Conservation (phyloP, 2,797 vertebrate genomes). For the Ceryle rudis region DNA sequence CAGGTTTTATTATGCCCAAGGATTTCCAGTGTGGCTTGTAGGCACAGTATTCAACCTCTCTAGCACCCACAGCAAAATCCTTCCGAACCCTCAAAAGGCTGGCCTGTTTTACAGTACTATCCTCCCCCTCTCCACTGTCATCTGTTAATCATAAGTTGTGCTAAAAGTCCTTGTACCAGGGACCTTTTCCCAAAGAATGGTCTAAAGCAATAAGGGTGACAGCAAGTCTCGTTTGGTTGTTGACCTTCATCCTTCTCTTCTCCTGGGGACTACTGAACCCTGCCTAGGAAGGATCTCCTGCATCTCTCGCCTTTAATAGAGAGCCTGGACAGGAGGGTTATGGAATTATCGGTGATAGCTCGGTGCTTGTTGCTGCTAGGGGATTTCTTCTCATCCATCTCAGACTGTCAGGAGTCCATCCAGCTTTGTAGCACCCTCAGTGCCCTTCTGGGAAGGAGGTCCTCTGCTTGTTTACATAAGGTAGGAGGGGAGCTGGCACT, state of each 20-base stretch:
- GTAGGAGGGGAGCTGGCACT: not conserved
- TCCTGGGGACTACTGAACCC: not conserved
- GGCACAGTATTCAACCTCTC: not conserved
- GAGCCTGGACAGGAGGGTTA: not conserved
- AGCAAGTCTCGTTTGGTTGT: not conserved
- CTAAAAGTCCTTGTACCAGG: not conserved
- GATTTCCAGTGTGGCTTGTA: not conserved
- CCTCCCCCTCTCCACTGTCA: rapidly evolving
- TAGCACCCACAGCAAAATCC: not conserved
- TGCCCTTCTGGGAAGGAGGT: not conserved
- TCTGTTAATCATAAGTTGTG: not conserved
- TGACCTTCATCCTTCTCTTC: not conserved
- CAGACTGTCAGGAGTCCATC: not conserved
- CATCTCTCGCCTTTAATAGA: not conserved
- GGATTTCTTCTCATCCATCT: not conserved
- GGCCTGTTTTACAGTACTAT: not conserved
- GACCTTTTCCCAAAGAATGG: not conserved
- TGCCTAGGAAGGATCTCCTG: not conserved
- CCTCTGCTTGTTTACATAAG: not conserved
- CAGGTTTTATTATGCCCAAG: not conserved
- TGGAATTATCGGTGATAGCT: not conserved
- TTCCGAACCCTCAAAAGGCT: not conserved
- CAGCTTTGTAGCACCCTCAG: not conserved
- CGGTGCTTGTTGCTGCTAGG: not conserved
- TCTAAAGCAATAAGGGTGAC: not conserved